Conservation (phyloP, 2,113 vertebrate species). For the Triplophysa rosa region DNA sequence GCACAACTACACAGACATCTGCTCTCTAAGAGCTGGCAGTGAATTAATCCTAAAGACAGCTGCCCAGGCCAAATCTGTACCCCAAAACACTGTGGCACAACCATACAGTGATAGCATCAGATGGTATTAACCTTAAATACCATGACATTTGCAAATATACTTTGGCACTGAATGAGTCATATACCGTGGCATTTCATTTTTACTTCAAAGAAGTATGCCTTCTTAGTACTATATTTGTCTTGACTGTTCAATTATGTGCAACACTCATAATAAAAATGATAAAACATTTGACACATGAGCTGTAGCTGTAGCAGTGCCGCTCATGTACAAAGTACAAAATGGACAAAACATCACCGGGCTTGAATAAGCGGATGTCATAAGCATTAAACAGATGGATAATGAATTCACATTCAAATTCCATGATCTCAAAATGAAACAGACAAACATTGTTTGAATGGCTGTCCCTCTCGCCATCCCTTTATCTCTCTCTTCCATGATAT, state of each 20-base stretch:
- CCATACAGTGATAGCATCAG: neutral
- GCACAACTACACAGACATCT: constrained; percentile 18
- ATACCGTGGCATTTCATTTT: neutral
- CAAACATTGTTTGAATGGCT: neutral
- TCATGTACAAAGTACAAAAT: no score
- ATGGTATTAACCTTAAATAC: neutral
- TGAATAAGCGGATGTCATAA: neutral
- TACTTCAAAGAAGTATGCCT: no score
- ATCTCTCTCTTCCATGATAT: constrained; percentile 36
- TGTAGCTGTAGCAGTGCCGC: no score
- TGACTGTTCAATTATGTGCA: no score
- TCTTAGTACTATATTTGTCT: no score
- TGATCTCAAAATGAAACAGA: neutral
- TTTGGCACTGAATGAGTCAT: neutral
- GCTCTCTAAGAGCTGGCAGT: constrained; percentile 17
- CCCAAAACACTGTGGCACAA: neutral
- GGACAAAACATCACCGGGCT: neutral
- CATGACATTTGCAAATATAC: neutral
- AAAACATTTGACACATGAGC: no score
- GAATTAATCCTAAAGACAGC: constrained; percentile 3
- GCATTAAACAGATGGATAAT: neutral
- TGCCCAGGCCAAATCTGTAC: neutral
- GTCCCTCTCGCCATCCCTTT: constrained; percentile 2
- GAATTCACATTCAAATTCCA: neutral
- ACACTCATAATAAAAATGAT: no score